These are phyloP conservation scores for Cryptophagus acutangulus DNA, from an alignment of 2,888 invertebrate species.

Conservation along the genomic window DNA sequence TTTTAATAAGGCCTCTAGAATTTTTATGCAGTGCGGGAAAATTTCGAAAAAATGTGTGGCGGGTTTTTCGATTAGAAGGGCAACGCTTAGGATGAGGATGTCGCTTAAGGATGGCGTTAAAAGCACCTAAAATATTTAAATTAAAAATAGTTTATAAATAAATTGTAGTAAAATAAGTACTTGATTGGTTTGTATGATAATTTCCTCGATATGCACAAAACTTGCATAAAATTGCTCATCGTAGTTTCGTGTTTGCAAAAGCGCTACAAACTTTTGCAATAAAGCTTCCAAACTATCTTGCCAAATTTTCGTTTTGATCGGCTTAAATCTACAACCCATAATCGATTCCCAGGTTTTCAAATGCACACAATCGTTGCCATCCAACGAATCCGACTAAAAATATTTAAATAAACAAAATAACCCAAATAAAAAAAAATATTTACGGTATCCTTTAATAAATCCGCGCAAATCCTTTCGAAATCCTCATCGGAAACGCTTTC, in stretches of 20 bases:
- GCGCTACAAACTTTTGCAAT: conserved; percentile 27
- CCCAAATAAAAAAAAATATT: conserved; percentile 14
- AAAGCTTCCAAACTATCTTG: conserved; percentile 33
- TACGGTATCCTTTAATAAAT: conserved; percentile 37
- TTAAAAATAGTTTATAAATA: not conserved
- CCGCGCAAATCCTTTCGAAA: conserved; percentile 32
- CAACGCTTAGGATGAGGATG: conserved; percentile 31
- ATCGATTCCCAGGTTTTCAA: conserved; percentile 38
- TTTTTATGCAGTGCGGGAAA: conserved; percentile 29
- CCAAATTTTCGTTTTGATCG: conserved; percentile 35
- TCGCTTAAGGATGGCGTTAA: conserved; percentile 38
- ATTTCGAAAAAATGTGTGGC: conserved; percentile 26
- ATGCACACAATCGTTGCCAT: conserved; percentile 8
- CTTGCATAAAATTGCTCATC: conserved; percentile 28
- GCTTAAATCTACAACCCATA: conserved; percentile 37
- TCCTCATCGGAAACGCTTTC: conserved; percentile 37
- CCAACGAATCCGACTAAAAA: not conserved
- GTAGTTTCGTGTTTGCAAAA: conserved; percentile 23
- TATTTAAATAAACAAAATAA: not conserved
- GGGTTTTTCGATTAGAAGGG: conserved; percentile 26
- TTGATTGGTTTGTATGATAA: conserved; percentile 35
- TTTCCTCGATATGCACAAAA: conserved; percentile 35
- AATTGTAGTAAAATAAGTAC: conserved; percentile 28
- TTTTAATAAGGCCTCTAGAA: conserved; percentile 40
- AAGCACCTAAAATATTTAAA: conserved; percentile 34